phyloP scores from a whole-genome alignment of 2,888 invertebrate genomes.

The Aethes cnicana region DNA sequence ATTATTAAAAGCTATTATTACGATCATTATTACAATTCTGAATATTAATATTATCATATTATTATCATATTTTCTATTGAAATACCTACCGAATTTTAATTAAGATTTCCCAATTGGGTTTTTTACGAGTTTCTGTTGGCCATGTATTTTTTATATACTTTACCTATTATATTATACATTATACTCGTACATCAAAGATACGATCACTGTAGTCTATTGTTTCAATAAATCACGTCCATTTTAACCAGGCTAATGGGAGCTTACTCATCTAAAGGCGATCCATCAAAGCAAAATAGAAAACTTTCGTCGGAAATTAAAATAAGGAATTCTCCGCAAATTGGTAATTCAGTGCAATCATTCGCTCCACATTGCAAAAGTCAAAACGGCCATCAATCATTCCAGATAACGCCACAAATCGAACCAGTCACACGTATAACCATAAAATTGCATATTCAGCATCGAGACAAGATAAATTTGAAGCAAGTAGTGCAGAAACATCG shows the following conservation, averaged over 20 bases:
- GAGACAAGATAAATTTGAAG: conserved; percentile 55
- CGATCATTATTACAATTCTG: too few relatives aligned
- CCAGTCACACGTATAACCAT: conserved; percentile 61
- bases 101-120: too few relatives aligned
- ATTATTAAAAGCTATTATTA: too few relatives aligned
- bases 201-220: too few relatives aligned
- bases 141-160: too few relatives aligned
- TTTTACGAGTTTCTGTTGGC: too few relatives aligned
- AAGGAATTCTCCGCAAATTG: conserved; percentile 44
- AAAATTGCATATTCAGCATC: conserved; percentile 67
- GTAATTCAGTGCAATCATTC: conserved; percentile 54
- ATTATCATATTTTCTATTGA: too few relatives aligned
- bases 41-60: too few relatives aligned
- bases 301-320: conserved; percentile 9
- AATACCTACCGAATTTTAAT: too few relatives aligned
- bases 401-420: conserved; percentile 66
- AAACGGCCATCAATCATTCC: conserved; percentile 61
- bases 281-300: conserved; percentile 8
- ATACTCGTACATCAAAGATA: too few relatives aligned
- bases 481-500: conserved; percentile 60
- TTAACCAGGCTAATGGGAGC: not conserved
- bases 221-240: too few relatives aligned
- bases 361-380: conserved; percentile 54
- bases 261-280: not conserved
- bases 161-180: too few relatives aligned